Evolutionary conservation across 2,113 vertebrate species (phyloP), one percentile per base, ranked within the genome.

Genomic region (Chionis minor): DNA sequence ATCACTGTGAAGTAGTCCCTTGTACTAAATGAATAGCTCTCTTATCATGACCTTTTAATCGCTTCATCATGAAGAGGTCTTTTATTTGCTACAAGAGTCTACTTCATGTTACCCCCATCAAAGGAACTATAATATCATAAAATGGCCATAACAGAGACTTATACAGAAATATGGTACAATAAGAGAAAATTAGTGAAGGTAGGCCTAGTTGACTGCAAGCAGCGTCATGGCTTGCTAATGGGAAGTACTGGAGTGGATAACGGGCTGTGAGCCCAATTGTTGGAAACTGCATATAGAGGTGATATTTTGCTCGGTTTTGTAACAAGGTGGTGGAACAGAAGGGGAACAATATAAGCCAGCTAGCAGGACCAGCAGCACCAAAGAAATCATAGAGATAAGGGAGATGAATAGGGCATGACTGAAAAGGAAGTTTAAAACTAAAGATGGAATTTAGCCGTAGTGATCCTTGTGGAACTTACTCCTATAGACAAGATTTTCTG

Each of bases 11-110:
- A 94, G 58, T 75, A 90, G 79, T 97, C 74, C 75, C 70, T 90
- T 93, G 71, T 94, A 61, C 71, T 92, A 85, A 94, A 94, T 96
- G 95, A 97, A 90, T 94, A 97, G 70, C 77, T 92, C 81, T 95
- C 84, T 92, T 96, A 93, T 59, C 87, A 28, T 94, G 96, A 96
- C 96, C 94, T 97, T 90, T 91, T 97, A 96, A 97, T 95, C 70
- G 42, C 83, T 93, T 71, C 27, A 24, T 96, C 92, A 55, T 74
- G 86, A 79, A 96, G 92, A 93, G 78, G 94, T 93, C 90, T 94
- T 95, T 96, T 65, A 67, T 93, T 93, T 90, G 62, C 87, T 93
- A 45, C 56, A 84, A 89, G 71, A 95, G 59, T 71, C 88, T 95
- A 69, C 92, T 96, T 94, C 88, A 81, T 91, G 73, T 77, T 92